Percentiles rank a stretch among this genome's conserved stretches.
Conservation (phyloP, 2,888 invertebrate species). For the Drosophila mulleri region DNA sequence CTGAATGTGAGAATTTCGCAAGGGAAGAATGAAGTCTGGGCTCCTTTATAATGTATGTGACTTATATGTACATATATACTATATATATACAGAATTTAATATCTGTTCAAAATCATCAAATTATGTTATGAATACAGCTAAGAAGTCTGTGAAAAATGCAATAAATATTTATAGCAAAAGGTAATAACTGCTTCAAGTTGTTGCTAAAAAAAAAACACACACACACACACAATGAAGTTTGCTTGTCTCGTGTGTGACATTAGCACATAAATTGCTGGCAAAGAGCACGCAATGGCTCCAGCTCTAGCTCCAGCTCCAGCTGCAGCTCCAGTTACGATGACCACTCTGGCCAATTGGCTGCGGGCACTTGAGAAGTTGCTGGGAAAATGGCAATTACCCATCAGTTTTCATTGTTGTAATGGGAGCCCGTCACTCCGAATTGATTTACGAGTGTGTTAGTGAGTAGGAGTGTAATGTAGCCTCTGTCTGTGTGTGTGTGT, state of each 20-base stretch:
- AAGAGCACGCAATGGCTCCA: constrained; percentile 56
- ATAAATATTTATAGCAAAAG: constrained; percentile 50
- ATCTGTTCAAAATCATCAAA: not conserved
- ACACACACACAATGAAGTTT: constrained; percentile 20
- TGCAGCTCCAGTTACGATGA: constrained; percentile 29
- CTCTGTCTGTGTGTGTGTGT: constrained; percentile 13
- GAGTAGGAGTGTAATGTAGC: constrained; percentile 24
- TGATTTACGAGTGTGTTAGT: constrained; percentile 67
- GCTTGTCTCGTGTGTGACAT: constrained; percentile 43
- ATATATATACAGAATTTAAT: not conserved
- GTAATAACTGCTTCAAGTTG: constrained; percentile 1
- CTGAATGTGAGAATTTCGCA: no score
- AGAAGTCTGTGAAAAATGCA: constrained; percentile 4
- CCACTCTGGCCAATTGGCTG: constrained; percentile 52
- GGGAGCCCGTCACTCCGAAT: constrained; percentile 64
- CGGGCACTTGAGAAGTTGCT: constrained; percentile 56
- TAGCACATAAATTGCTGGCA: constrained; percentile 67
- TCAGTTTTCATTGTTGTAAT: constrained; percentile 77
- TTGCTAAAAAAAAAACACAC: not conserved
- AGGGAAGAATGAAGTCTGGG: no score
- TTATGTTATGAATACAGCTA: not conserved
- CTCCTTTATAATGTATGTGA: no score
- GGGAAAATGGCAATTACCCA: constrained; percentile 77
- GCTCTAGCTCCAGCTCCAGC: not conserved
- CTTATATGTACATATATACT: no score